Base-by-base conservation (phyloP, 2,113 vertebrate species). In the Salminus brasiliensis region DNA sequence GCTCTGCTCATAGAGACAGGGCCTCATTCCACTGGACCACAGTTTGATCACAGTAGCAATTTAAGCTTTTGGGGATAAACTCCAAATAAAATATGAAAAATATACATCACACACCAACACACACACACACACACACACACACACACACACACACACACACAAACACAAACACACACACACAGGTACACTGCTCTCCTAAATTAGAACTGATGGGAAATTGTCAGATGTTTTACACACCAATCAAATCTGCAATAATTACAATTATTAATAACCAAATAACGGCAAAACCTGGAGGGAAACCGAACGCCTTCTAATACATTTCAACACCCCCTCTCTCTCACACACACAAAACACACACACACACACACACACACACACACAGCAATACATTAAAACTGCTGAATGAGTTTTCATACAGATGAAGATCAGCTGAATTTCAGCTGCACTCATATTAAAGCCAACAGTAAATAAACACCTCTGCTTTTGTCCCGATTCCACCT, bases 381-480 rank as follows among this genome's bases (percentile, higher is more conserved):
- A 11, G 21, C 11, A 39, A 66, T 39, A 23, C 21, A 1, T 36
- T 23, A 39, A 39, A 66, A 10, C n/a, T 36, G 18, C 1, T 18
- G n/a, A 65, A 66, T 66, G 12, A 23, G 39, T 34, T 9, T 11
- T 39, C n/a, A 32, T 39, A 39, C 62, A 66, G 32, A 2, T 36
- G 21, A 4, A 18, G 8, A 1, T 21, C 23, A 53, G 21, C n/a
- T n/a, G n/a, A n/a, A n/a, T n/a, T n/a, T n/a, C n/a, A n/a, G n/a
- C 52, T 34, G 0, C 25, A 18, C 8, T 52, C 12, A 62, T 21
- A 23, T 25, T 72, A 5, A 10, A 66, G 53, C 80, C 34, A 81
- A 82, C 68, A 13, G 74, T 41, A 49, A 47, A 72, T 65, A 65
- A 34, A 71, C 39, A 76, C 23, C 41, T 21, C 36, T 66, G 34